Conservation (phyloP, 1,140 invertebrate genomes). For the Lithobius niger region DNA sequence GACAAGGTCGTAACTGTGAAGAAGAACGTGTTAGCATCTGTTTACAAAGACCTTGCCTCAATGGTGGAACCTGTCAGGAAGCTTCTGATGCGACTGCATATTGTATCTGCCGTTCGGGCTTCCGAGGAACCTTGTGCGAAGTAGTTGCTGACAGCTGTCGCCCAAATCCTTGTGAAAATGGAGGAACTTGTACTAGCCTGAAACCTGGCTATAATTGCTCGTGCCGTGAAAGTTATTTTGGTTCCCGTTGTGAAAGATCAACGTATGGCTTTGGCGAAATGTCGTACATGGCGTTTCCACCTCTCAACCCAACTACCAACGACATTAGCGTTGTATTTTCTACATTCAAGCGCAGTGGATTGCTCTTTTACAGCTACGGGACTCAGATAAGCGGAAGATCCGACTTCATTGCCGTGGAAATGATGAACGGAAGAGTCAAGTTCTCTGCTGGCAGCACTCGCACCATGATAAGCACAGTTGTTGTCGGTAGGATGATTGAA, state of each 20-base stretch:
- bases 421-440: conserved; percentile 61
- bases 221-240: conserved; percentile 71
- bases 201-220: conserved; percentile 72
- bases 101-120: conserved; percentile 75
- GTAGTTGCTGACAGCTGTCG: conserved; percentile 63
- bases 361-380: conserved; percentile 82
- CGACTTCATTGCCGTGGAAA: conserved; percentile 81
- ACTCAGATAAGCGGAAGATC: conserved; percentile 69
- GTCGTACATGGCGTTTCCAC: conserved; percentile 75
- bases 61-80: conserved; percentile 77
- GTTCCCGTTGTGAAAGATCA: conserved; percentile 73
- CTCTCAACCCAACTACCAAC: conserved; percentile 59
- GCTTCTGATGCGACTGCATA: conserved; percentile 72
- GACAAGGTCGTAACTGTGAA: conserved; percentile 72
- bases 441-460: conserved; percentile 80
- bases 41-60: conserved; percentile 66
- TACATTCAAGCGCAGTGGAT: conserved; percentile 68
- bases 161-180: conserved; percentile 76
- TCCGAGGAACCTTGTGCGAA: conserved; percentile 76
- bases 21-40: conserved; percentile 66
- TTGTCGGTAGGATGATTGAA: conserved; percentile 50
- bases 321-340: conserved; percentile 83
- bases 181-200: conserved; percentile 56
- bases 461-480: conserved; percentile 58
- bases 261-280: conserved; percentile 77